Evolutionary conservation across 2,113 vertebrate species (phyloP).

Genomic region (Pelvicachromis taeniatus): DNA sequence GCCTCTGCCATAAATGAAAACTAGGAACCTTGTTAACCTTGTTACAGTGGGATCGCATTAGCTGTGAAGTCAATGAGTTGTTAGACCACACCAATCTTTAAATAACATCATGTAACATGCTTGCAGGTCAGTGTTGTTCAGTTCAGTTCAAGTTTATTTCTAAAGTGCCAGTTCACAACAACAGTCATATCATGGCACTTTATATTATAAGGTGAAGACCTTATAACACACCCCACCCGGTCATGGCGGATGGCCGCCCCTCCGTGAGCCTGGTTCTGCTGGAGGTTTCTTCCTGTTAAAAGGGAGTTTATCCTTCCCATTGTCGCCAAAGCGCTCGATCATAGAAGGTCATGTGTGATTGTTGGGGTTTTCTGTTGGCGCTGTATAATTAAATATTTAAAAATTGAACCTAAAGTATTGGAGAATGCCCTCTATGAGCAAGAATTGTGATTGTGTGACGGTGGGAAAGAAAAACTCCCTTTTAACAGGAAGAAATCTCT

Average conservation of each 20-base stretch:
- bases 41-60: neutral
- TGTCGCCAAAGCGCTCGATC: rapidly evolving
- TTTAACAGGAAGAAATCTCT: neutral
- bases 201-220: neutral
- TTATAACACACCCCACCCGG: rapidly evolving
- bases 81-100: neutral
- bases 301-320: neutral
- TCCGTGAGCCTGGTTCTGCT: neutral
- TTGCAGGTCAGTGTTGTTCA: neutral
- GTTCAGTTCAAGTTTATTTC: neutral
- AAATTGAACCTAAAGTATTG: neutral
- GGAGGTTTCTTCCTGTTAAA: neutral
- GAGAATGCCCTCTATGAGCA: neutral
- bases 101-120: rapidly evolving
- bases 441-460: neutral
- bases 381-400: neutral
- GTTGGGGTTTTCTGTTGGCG: rapidly evolving
- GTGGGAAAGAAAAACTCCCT: neutral
- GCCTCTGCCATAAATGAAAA: neutral
- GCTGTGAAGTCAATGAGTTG: neutral
- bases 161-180: neutral
- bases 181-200: neutral
- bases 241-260: neutral
- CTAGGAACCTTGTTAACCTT: neutral
- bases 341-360: rapidly evolving